These are phyloP conservation scores for Oophaga sylvatica DNA, from an alignment of 2,797 vertebrate genomes.

Conservation along the genomic window DNA sequence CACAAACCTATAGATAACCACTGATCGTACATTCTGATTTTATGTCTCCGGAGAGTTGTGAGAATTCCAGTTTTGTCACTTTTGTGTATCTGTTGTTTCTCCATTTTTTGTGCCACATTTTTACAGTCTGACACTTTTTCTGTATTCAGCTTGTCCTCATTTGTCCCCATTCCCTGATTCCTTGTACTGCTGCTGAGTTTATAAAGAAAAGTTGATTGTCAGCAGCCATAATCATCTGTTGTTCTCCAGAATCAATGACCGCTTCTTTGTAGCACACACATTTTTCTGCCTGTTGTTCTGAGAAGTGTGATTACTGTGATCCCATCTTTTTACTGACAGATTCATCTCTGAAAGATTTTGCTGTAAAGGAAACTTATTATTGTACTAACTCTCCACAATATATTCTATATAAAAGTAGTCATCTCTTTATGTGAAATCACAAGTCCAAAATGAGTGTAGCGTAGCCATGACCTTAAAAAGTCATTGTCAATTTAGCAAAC, in stretches of 20 bases:
- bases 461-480: no score
- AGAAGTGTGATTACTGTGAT: neutral
- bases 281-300: neutral
- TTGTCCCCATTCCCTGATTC: constrained; percentile 29
- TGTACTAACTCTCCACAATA: neutral
- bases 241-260: constrained; percentile 33
- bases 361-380: neutral
- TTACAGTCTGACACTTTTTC: constrained; percentile 30
- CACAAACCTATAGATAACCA: neutral
- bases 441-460: no score
- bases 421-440: neutral
- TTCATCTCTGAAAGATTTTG: neutral
- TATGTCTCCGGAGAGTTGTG: neutral
- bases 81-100: neutral
- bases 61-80: neutral
- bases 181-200: constrained; percentile 24
- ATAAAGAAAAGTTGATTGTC: constrained; percentile 34
- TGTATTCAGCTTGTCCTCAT: constrained; percentile 38
- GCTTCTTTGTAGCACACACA: neutral
- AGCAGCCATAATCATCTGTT: constrained; percentile 37
- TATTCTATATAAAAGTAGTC: neutral
- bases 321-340: neutral
- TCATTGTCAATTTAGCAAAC: no score
- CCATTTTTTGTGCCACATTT: neutral
- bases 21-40: neutral